These are phyloP conservation scores for Chorisops tibialis DNA, from an alignment of 2,888 invertebrate species.

Conservation along the genomic window DNA sequence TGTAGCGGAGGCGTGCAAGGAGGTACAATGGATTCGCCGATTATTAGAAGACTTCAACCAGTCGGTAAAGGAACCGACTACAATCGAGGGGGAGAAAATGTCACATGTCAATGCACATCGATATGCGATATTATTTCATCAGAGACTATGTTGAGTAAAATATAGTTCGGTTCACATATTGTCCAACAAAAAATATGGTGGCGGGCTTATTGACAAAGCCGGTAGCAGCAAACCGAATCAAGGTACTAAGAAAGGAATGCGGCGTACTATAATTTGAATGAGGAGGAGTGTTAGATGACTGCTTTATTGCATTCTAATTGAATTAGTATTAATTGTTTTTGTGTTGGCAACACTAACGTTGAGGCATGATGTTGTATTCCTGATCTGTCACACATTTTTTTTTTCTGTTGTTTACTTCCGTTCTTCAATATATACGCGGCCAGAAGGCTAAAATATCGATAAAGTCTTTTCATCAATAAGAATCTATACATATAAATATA, in stretches of 20 bases:
- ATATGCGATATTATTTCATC: not conserved
- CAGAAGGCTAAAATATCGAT: no score
- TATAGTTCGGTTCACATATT: conserved; percentile 34
- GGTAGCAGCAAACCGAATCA: conserved; percentile 13
- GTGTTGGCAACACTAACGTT: no score
- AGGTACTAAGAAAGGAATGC: not conserved
- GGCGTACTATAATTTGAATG: not conserved
- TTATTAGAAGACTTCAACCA: conserved; percentile 33
- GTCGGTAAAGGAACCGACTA: conserved; percentile 20
- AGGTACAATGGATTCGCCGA: conserved; percentile 33
- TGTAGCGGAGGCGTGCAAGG: conserved; percentile 36
- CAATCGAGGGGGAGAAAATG: conserved; percentile 33
- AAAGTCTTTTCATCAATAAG: no score
- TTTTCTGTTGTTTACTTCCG: no score
- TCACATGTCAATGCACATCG: conserved; percentile 36
- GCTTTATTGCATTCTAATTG: no score
- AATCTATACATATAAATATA: no score
- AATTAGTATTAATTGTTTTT: no score
- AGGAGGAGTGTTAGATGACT: conserved; percentile 1
- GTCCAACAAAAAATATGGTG: conserved; percentile 37
- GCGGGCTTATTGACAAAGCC: conserved; percentile 39
- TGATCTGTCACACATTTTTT: no score
- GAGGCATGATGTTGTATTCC: no score
- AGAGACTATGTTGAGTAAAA: conserved; percentile 15
- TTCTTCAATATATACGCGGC: no score